Conservation (phyloP, 2,797 vertebrate genomes). For the Lithobates pipiens region DNA sequence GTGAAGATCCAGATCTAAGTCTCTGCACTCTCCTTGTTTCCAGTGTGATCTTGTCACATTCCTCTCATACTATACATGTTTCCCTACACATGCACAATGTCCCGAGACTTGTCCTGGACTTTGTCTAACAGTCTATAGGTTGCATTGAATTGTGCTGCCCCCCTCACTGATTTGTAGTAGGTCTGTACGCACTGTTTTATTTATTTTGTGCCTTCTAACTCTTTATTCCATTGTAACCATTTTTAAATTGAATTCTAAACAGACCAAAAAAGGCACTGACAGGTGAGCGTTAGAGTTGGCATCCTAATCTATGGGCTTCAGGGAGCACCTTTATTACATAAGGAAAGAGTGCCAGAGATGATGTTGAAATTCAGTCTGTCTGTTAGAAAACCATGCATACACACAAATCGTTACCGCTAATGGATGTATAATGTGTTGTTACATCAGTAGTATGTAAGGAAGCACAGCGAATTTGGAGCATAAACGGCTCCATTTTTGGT, state of each 20-base stretch:
- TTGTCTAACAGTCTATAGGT: conserved; percentile 38
- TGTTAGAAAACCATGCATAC: too few species aligned
- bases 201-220: background rate
- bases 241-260: background rate
- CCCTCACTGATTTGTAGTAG: background rate
- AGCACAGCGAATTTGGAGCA: too few species aligned
- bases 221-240: background rate
- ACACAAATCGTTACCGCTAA: too few species aligned
- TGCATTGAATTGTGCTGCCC: background rate
- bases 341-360: background rate
- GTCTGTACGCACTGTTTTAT: background rate
- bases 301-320: background rate
- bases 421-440: too few species aligned
- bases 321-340: background rate
- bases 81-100: conserved; percentile 31
- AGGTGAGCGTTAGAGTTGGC: background rate
- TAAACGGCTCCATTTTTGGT: too few species aligned
- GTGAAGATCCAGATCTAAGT: background rate
- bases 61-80: conserved; percentile 51
- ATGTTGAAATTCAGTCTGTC: too few species aligned
- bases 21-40: conserved; percentile 5
- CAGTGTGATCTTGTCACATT: conserved; percentile 31
- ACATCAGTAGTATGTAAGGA: too few species aligned
- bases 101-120: conserved; percentile 25
- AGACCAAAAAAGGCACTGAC: background rate